Percentiles rank a stretch among this genome's conserved stretches.
phyloP scores from a whole-genome alignment of 2,888 invertebrate species.

The Hymenopus coronatus region DNA sequence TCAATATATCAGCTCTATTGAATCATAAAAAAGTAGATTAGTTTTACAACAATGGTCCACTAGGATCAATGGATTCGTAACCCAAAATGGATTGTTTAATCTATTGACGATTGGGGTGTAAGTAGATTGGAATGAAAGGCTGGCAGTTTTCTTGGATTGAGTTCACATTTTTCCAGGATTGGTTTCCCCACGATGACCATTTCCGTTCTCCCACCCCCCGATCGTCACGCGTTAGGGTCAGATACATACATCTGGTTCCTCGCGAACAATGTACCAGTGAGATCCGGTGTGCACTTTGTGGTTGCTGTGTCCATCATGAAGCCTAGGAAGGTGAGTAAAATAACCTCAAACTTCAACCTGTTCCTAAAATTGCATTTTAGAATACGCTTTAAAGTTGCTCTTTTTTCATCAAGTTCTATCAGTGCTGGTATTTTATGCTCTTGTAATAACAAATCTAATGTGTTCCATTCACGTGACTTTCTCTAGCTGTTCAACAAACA shows the following conservation, averaged over 20 bases:
- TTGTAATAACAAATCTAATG: no score
- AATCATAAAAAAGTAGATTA: not conserved
- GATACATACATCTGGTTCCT: not conserved
- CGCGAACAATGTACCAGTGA: not conserved
- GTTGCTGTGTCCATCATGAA: not conserved
- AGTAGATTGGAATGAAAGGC: not conserved
- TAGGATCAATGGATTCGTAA: not conserved
- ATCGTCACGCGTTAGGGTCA: not conserved
- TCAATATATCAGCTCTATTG: not conserved
- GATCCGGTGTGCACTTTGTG: not conserved
- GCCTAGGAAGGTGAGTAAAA: not conserved
- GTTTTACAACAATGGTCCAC: not conserved
- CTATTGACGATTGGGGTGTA: not conserved
- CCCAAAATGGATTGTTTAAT: not conserved
- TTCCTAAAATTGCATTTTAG: no score
- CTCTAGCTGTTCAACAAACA: no score
- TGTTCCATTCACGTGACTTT: no score
- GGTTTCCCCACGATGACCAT: not conserved
- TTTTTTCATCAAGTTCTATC: no score
- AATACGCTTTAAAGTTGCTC: no score
- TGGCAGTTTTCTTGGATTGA: not conserved
- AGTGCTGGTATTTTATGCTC: no score
- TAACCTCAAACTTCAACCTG: not conserved
- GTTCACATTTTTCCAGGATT: not conserved
- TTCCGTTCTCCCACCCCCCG: not conserved